These are phyloP conservation scores for Pterobdella sp. DNA, from an alignment of 2,888 invertebrate genomes.

Conservation along the genomic window DNA sequence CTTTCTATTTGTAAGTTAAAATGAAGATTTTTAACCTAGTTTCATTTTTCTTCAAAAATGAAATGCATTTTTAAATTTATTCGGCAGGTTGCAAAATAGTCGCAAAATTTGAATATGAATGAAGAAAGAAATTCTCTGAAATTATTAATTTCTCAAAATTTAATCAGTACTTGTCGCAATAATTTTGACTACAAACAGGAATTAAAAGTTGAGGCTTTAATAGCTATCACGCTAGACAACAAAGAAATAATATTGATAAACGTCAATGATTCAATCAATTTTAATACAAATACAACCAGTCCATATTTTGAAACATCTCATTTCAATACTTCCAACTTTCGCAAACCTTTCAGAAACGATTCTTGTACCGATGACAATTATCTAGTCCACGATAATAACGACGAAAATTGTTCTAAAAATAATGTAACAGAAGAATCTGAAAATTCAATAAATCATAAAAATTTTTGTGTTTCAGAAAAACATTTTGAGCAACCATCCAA, in stretches of 20 bases:
- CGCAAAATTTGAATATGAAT: neutral
- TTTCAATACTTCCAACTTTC: neutral
- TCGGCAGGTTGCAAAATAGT: neutral
- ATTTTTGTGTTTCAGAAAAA: too few relatives aligned
- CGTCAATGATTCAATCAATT: constrained; percentile 27
- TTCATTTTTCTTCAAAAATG: neutral
- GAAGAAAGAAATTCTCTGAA: constrained; percentile 25
- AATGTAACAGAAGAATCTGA: neutral
- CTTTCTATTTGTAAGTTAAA: too few relatives aligned
- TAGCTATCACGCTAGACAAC: constrained; percentile 30
- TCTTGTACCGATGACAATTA: neutral
- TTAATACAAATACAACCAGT: neutral
- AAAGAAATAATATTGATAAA: constrained; percentile 28
- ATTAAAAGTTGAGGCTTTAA: constrained; percentile 28
- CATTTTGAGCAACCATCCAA: too few relatives aligned
- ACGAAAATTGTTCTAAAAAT: neutral
- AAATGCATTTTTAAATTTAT: neutral
- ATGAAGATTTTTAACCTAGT: too few relatives aligned
- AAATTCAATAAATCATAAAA: too few relatives aligned
- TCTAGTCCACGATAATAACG: neutral
- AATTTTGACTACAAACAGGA: constrained; percentile 23
- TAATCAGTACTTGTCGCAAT: constrained; percentile 25
- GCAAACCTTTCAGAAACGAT: neutral
- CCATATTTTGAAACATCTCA: neutral
- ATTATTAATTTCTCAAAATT: constrained; percentile 20